phyloP scores from a whole-genome alignment of 2,888 invertebrate genomes.

The Notodromas monacha region DNA sequence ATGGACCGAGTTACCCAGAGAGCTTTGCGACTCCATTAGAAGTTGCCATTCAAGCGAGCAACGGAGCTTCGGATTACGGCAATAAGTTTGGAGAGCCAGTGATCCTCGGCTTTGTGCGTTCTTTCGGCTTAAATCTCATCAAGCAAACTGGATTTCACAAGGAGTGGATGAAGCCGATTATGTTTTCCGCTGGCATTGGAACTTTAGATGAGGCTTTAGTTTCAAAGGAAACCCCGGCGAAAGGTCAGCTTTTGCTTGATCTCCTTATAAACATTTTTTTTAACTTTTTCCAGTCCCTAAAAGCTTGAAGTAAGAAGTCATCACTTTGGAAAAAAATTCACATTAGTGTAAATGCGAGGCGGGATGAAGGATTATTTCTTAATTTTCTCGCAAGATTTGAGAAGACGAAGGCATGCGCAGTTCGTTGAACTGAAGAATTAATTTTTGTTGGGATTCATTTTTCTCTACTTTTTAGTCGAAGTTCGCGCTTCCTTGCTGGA shows the following conservation, averaged over 20 bases:
- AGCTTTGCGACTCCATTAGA: conserved; percentile 63
- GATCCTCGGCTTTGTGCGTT: conserved; percentile 56
- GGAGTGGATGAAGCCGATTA: conserved; percentile 91
- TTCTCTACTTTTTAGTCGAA: no score
- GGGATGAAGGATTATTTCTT: no score
- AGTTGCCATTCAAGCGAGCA: conserved; percentile 73
- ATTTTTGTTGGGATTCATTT: no score
- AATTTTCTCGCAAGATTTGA: no score
- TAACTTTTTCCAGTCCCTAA: no score
- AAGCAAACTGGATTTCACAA: conserved; percentile 28
- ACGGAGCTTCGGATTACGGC: conserved; percentile 93
- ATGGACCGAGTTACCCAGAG: conserved; percentile 34
- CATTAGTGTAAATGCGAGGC: no score
- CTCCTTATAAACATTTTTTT: no score
- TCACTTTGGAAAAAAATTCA: no score
- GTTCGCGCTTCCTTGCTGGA: no score
- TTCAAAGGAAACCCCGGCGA: conserved; percentile 34
- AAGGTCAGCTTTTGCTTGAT: conserved; percentile 27
- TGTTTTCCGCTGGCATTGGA: conserved; percentile 91
- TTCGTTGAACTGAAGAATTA: no score
- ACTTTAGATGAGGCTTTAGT: conserved; percentile 51
- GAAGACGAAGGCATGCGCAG: no score
- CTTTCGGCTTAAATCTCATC: conserved; percentile 50
- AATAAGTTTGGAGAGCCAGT: conserved; percentile 97
- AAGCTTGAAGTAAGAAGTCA: no score